Evolutionary conservation across 2,113 vertebrate genomes (phyloP), one percentile per base, ranked within the genome.

Genomic region (Sisor rabdophorus): DNA sequence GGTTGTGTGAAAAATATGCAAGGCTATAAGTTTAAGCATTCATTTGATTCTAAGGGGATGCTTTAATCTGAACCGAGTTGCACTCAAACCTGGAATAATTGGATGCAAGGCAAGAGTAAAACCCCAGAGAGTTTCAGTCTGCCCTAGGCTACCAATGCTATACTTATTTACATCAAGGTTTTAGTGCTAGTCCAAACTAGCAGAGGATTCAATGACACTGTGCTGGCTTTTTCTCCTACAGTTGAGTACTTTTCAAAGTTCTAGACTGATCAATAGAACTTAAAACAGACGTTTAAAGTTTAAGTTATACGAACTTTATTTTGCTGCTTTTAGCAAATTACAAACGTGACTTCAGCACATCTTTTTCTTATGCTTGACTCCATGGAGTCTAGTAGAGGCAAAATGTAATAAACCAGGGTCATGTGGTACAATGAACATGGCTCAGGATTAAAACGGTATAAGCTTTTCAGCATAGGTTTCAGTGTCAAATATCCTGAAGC

Each of bases 221-320:
- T 67, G 40, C 50, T 50, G 8, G 32, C 2, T 12, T 47, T 26
- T 16, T 17, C 64, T 48, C 22, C 22, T 48, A 26, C 2, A 48
- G 22, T 17, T 17, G 3, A 47, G 36, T 3, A 3, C 12, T 64
- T 64, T 11, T 20, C 59, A 36, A 63, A 65, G 36, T 15, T 48
- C 64, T 48, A 26, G n/a, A 17, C 22, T 17, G 44, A 67, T 67
- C 64, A 48, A n/a, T 17, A 15, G 10, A 67, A 67, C 44, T 16
- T 26, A 15, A 10, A 69, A 69, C 65, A 52, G 16, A 69, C 28
- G 65, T 69, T 69, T 69, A 69, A 28, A 28, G 6, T 68, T 8
- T 40, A 63, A 64, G 63, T 24, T 24, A 52, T 52, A 68, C 9
- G 3, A 68, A 50, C 15, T 17, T 1, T 8, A 69, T 1, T 52